Conservation (phyloP, 1,140 invertebrate species). For the Hycleus cichorii region DNA sequence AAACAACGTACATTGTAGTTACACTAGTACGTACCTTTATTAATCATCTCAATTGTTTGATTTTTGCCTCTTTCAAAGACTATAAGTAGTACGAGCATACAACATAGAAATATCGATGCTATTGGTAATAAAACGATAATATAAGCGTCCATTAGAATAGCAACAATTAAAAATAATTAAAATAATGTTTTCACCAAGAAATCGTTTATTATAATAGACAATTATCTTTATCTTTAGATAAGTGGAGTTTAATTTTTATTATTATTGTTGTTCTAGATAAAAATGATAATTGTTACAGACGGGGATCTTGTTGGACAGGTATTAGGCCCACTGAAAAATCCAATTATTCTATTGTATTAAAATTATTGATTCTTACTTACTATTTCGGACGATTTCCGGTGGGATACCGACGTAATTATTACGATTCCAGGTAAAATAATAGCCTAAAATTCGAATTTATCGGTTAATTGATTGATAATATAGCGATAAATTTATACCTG, state of each 20-base stretch:
- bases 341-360: neutral
- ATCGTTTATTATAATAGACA: too few species aligned
- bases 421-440: slow-evolving; percentile 5
- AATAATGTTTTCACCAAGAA: too few species aligned
- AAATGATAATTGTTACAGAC: too few species aligned
- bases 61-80: slow-evolving; percentile 3
- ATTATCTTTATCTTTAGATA: too few species aligned
- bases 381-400: neutral
- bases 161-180: too few species aligned
- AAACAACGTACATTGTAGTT: too few species aligned
- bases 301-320: neutral
- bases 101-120: slow-evolving; percentile 5
- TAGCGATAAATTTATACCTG: neutral
- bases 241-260: too few species aligned
- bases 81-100: slow-evolving; percentile 7
- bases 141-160: slow-evolving; percentile 2
- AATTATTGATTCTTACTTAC: neutral
- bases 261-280: too few species aligned
- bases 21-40: neutral
- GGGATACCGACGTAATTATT: neutral
- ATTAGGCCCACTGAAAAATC: slow-evolving; percentile 3
- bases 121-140: slow-evolving; percentile 6
- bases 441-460: neutral
- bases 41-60: slow-evolving; percentile 5
- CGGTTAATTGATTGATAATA: too few species aligned